Base-by-base conservation (phyloP, 37 sponge, comb jelly and placozoan genomes). In the Bolinopsis microptera region DNA sequence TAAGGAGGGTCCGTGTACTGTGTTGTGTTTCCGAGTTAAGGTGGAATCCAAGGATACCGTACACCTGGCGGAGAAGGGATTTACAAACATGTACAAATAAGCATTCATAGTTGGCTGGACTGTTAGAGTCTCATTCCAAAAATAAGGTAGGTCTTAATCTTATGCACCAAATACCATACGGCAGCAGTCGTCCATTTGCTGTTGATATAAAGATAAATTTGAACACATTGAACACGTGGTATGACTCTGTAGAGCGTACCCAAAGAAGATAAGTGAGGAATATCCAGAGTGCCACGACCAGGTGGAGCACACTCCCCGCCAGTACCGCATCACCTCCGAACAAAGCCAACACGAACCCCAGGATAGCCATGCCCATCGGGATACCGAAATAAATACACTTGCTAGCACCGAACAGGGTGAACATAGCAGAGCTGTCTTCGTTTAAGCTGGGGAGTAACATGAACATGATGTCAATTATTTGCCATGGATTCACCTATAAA, bases 321-420 rank as follows among this genome's bases (percentile, higher is more conserved):
- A 86, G 90, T 0, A n/a, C 32, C 13, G 61, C 61, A 24, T 35
- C n/a, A 38, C 35, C 48, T 2, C 90, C 90, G 61, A 86, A 86
- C 9, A 39, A 28, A 27, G 22, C 25, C 36, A 86, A 24, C 25
- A 86, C 8, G 30, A 86, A 86, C 0, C 90, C 90, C 2, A 86
- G 90, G 13, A 86, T 86, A 0, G 48, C 90, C n/a, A 86, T 35
- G 35, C 40, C n/a, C 90, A 86, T 41, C 8, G 90, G 90, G 1
- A 86, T 27, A 0, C 61, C 90, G 22, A 86, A 86, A 38, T 33
- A 86, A 28, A 86, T 41, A 38, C 61, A 86, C 61, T 41, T 39
- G 61, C 90, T 86, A 30, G 61, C 61, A 28, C 90, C 90, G 30
- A 41, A 86, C 30, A 86, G 90, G 25, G 90, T 86, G 90, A 28